These are phyloP conservation scores for Rhodeus uyekii DNA, from an alignment of 2,797 vertebrate species.

Conservation along the genomic window DNA sequence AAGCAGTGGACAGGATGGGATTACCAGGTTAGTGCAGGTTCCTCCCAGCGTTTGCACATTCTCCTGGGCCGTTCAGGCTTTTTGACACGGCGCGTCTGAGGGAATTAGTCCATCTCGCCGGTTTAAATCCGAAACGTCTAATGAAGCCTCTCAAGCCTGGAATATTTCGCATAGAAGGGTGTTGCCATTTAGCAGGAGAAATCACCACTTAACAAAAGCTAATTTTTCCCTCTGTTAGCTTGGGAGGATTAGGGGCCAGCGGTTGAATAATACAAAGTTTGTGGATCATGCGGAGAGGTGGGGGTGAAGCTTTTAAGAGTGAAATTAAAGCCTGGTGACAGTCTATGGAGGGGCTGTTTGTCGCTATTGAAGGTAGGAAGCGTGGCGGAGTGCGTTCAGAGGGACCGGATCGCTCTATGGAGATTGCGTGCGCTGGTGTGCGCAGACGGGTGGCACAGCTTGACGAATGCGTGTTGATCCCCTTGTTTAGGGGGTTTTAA, in stretches of 20 bases:
- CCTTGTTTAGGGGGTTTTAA: conserved; percentile 77
- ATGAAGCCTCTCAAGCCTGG: conserved; percentile 66
- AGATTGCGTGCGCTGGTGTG: conserved; percentile 58
- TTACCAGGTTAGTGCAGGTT: conserved; percentile 67
- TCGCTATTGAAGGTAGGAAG: conserved; percentile 65
- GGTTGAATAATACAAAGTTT: conserved; percentile 70
- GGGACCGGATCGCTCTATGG: conserved; percentile 51
- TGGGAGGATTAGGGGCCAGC: conserved; percentile 73
- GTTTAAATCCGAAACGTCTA: conserved; percentile 57
- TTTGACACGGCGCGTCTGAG: conserved; percentile 55
- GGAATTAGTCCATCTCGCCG: conserved; percentile 64
- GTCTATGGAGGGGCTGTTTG: conserved; percentile 64
- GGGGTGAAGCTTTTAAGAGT: conserved; percentile 42
- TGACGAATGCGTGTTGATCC: conserved; percentile 79
- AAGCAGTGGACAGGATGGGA: conserved; percentile 67
- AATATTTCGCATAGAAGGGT: conserved; percentile 66
- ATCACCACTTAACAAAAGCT: conserved; percentile 81
- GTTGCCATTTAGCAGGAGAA: conserved; percentile 73
- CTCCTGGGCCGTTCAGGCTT: conserved; percentile 50
- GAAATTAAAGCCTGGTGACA: conserved; percentile 80
- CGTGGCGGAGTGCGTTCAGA: conserved; percentile 58
- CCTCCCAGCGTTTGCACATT: conserved; percentile 50
- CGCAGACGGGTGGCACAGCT: conserved; percentile 67
- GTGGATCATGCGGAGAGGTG: conserved; percentile 58
- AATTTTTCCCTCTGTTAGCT: conserved; percentile 83